Base-by-base conservation (phyloP, 2,888 invertebrate genomes). In the Hirudinaria manillensis region DNA sequence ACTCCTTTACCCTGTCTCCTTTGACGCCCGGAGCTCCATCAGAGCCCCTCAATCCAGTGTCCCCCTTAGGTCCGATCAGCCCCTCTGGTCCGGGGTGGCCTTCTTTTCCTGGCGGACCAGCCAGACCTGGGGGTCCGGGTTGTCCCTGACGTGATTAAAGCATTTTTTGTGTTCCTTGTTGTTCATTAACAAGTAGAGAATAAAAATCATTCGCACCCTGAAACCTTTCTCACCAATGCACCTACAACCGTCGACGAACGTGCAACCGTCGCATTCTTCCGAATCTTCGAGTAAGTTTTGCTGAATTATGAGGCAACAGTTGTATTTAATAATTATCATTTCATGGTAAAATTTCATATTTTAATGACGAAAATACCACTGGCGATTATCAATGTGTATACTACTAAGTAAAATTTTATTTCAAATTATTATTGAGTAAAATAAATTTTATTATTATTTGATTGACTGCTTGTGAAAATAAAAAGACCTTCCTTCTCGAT, bases 151-250 rank as follows among this genome's bases (percentile, higher is more conserved):
- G 24, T 21, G n/a, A 61, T 29, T 21, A 61, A 61, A 61, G 24
- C 24, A 16, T 61, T 61, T 2, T 45, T 45, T 10, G 16, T 45
- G 45, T 16, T 1, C 13, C 13, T 61, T 16, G 21, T 53, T 53
- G 21, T 53, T 16, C 21, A 53, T 53, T 16, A 53, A 53, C 13
- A 53, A 53, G 53, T 21, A 53, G 21, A 53, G 13, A 53, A 53
- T 13, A 13, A 53, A 21, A 53, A 53, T 53, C 21, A 24, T 27
- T 27, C 61, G 13, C 53, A 78, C 78, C 77, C 78, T 77, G 70
- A 66, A 71, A 53, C 78, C 78, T 38, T 78, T 78, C 34, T 77
- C 77, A 4, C 78, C 78, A n/a, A 78, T 76, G 70, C 78, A 78
- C n/a, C 75, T 56, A 53, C 78, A 78, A 24, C 78, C 77, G 21